Base-by-base conservation (phyloP, 2,888 invertebrate species). In the Archaeoteleia sp. region DNA sequence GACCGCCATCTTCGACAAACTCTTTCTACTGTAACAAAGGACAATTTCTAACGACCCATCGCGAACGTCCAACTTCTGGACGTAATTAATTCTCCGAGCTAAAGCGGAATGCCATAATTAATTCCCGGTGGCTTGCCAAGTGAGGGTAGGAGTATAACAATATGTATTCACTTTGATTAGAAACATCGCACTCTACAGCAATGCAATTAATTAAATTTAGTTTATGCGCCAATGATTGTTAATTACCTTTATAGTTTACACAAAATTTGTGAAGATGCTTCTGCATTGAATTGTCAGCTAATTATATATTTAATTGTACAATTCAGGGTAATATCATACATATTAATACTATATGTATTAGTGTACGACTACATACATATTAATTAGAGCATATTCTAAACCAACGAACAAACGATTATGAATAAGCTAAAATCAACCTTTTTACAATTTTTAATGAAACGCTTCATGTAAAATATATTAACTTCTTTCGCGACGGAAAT, bases 41-140 rank as follows among this genome's bases (percentile, higher is more conserved):
- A 78, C 77, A 78, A 78, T 78, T 78, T 79, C 79, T 75, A 78
- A 76, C 78, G 74, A 77, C 73, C 78, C 78, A 77, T 73, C 75
- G 79, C 75, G 75, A 77, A 77, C 80, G 81, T 81, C 81, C 78
- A 82, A 84, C 83, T 83, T 83, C 81, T 80, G 81, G 82, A 80
- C 82, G 82, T 84, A 84, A 84, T 84, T 83, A 83, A 84, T 83
- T 83, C 80, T 76, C 81, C 76, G 80, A 78, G 83, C 81, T 82
- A 83, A 83, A 82, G 81, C 77, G 84, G 83, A 84, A 84, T 84
- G 83, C 84, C 80, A 83, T 84, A 84, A 84, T 84, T 84, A 84
- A 83, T 84, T 84, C 80, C 79, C 79, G 77, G 77, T 78, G 74
- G 76, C 73, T 73, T 68, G 72, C 70, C 68, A 40, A 74, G 51